A percentile compares a stretch with the other conserved stretches of the same genome.
Evolutionary conservation across 2,797 vertebrate species (phyloP).

Genomic region (Poeciliopsis paucimaculata): DNA sequence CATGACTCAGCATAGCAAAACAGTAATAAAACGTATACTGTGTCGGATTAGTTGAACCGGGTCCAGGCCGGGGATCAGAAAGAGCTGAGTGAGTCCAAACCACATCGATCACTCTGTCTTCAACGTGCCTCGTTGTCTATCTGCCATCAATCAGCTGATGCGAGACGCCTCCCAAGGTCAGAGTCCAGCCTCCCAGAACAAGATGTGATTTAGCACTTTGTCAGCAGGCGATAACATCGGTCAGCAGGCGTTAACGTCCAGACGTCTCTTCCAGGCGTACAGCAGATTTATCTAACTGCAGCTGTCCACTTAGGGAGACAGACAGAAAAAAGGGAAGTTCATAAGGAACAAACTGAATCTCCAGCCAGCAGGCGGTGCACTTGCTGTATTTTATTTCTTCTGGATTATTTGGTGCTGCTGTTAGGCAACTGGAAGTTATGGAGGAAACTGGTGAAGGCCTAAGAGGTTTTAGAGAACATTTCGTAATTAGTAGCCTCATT

Average conservation of each 20-base stretch:
- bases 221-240: constrained; percentile 19
- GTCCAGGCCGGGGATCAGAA: constrained; percentile 15
- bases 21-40: background rate
- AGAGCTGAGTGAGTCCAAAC: constrained; percentile 22
- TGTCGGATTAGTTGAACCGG: constrained; percentile 10
- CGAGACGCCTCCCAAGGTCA: constrained; percentile 63
- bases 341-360: constrained; percentile 6
- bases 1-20: background rate
- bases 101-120: constrained; percentile 51
- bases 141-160: constrained; percentile 58
- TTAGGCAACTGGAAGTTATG: constrained; percentile 20
- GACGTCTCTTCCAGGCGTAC: constrained; percentile 26
- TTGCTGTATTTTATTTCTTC: constrained; percentile 30
- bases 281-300: constrained; percentile 20
- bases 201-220: constrained; percentile 56
- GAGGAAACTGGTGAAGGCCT: constrained; percentile 26
- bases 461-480: background rate
- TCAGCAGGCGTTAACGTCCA: constrained; percentile 18
- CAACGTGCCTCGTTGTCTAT: constrained; percentile 50
- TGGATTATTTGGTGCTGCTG: constrained; percentile 43
- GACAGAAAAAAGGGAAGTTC: background rate
- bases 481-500: background rate
- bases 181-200: constrained; percentile 41
- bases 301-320: constrained; percentile 11
- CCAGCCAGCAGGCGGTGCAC: constrained; percentile 31